These are phyloP conservation scores for Martes martes DNA, from an alignment of 2,113 vertebrate species.

Conservation along the genomic window DNA sequence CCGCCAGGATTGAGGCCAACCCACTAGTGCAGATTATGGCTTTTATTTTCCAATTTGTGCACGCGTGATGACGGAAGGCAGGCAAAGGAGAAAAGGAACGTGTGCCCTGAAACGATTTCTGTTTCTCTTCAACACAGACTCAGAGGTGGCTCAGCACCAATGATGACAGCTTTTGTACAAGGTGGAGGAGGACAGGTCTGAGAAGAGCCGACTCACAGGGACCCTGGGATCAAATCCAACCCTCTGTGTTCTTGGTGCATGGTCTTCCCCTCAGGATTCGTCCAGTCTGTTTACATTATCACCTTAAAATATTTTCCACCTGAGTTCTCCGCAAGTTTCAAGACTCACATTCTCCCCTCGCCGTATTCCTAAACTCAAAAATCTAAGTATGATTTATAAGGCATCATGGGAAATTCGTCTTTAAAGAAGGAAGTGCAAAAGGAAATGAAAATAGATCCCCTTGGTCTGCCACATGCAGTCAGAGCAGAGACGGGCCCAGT, in stretches of 20 bases:
- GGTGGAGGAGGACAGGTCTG: neutral
- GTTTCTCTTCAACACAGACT: neutral
- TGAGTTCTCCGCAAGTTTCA: neutral
- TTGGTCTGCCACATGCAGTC: neutral
- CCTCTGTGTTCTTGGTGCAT: neutral
- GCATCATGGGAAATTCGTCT: neutral
- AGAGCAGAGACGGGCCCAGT: neutral
- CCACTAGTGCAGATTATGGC: neutral
- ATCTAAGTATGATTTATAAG: neutral
- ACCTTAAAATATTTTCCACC: neutral
- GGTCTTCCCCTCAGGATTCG: neutral
- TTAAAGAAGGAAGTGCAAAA: neutral
- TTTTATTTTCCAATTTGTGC: neutral
- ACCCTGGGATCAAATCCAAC: neutral
- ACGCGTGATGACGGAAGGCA: neutral
- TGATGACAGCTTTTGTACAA: neutral
- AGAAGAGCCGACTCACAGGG: accelerated
- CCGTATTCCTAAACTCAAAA: neutral
- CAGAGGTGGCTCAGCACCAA: accelerated
- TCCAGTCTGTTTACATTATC: neutral
- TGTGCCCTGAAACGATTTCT: neutral
- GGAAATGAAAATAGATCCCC: neutral
- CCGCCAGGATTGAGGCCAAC: neutral
- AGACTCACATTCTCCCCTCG: neutral
- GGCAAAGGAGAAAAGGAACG: neutral